phyloP scores from a whole-genome alignment of 2,113 vertebrate species.

The Triplophysa dalaica region DNA sequence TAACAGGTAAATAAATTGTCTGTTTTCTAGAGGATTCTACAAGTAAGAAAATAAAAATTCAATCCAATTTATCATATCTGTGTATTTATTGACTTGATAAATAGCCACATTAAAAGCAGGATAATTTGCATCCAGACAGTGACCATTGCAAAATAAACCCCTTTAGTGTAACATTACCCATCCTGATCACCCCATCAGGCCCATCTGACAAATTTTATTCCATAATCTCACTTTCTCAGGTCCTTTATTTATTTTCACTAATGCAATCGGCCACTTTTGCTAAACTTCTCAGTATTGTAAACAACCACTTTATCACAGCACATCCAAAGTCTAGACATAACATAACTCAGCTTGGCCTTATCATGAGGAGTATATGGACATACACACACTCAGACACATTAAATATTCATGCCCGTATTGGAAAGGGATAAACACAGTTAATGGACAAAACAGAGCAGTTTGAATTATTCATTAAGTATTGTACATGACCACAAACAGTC shows the following conservation, averaged over 20 bases:
- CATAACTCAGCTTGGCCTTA: background rate
- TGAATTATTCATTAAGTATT: constrained; percentile 46
- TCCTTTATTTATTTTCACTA: background rate
- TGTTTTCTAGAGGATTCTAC: too few relatives aligned
- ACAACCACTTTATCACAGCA: constrained; percentile 6
- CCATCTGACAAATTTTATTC: background rate
- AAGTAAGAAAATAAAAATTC: too few relatives aligned
- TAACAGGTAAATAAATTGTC: too few relatives aligned
- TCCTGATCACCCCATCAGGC: too few relatives aligned
- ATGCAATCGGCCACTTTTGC: background rate
- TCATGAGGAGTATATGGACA: constrained; percentile 10
- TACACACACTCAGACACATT: constrained; percentile 31
- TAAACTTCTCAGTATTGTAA: background rate
- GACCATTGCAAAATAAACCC: too few relatives aligned
- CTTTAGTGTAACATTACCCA: too few relatives aligned
- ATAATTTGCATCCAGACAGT: too few relatives aligned
- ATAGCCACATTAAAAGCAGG: too few relatives aligned
- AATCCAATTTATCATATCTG: too few relatives aligned
- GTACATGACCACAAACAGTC: background rate
- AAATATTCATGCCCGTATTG: constrained; percentile 35
- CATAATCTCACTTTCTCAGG: background rate
- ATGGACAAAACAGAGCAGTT: constrained; percentile 27
- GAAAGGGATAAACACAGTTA: constrained; percentile 26
- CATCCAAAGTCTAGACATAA: constrained; percentile 19
- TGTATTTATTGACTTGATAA: too few relatives aligned